phyloP scores from a whole-genome alignment of 2,113 vertebrate species.

The Orthonyx spaldingii region DNA sequence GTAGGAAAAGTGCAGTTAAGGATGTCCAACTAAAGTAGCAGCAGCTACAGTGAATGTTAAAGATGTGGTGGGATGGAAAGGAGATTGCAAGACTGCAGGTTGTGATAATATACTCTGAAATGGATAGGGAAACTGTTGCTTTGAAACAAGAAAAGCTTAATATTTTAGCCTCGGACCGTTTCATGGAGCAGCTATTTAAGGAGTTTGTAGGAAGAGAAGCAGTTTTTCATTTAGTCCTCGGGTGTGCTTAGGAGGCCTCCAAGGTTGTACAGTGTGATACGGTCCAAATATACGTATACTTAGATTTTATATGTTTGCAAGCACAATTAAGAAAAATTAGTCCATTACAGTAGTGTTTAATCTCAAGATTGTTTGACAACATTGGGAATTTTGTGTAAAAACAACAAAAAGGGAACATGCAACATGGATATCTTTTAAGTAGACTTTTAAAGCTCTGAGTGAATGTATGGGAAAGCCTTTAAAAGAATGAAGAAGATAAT shows the following conservation, averaged over 20 bases:
- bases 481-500: neutral
- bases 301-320: neutral
- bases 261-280: neutral
- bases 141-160: neutral
- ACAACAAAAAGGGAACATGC: rapidly evolving
- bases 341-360: neutral
- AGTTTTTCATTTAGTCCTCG: neutral
- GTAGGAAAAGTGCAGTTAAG: neutral
- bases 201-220: neutral
- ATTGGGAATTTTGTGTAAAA: neutral
- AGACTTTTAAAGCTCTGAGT: neutral
- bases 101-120: neutral
- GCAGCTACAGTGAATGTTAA: neutral
- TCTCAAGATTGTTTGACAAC: neutral
- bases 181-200: neutral
- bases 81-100: neutral
- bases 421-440: neutral
- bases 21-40: neutral
- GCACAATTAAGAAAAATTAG: neutral
- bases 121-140: neutral
- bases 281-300: neutral
- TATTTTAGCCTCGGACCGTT: neutral
- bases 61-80: neutral
- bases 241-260: neutral
- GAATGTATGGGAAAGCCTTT: neutral